A percentile compares a stretch with the other conserved stretches of the same genome.
Evolutionary conservation across 2,888 invertebrate species (phyloP).

Genomic region (Pristionchus fissidentatus): DNA sequence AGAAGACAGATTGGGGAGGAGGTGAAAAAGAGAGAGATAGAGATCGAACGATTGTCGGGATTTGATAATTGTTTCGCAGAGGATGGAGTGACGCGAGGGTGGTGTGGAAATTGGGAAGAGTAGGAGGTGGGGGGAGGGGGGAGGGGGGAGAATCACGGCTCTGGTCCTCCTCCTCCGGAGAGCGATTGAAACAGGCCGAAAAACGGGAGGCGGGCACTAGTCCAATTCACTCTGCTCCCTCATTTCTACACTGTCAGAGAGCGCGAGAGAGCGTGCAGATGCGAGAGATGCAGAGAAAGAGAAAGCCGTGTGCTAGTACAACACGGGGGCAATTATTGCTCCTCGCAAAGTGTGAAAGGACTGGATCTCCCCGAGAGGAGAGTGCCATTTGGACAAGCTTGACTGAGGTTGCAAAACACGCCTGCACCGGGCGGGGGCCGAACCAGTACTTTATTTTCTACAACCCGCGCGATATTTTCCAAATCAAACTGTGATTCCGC

Average conservation of each 20-base stretch:
- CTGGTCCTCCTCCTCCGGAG: not conserved
- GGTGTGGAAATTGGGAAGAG: not conserved
- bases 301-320: slow-evolving; percentile 40
- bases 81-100: too few species aligned
- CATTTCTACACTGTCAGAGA: not conserved
- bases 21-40: not conserved
- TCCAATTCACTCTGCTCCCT: slow-evolving; percentile 20
- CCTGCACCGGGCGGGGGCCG: not conserved
- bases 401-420: not conserved
- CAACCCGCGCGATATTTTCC: not conserved
- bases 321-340: slow-evolving; percentile 23
- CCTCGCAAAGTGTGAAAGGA: slow-evolving; percentile 1
- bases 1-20: not conserved
- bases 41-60: not conserved
- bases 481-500: not conserved
- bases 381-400: not conserved
- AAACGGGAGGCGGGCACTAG: not conserved
- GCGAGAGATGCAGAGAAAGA: not conserved
- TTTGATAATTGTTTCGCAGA: slow-evolving; percentile 35
- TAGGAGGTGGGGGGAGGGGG: not conserved
- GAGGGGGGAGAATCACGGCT: not conserved
- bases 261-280: not conserved
- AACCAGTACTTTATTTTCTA: not conserved
- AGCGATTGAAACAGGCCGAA: slow-evolving; percentile 2
- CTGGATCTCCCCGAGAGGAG: too few species aligned